These are phyloP conservation scores for Catocala fraxini DNA, from an alignment of 2,888 invertebrate genomes.

Conservation along the genomic window DNA sequence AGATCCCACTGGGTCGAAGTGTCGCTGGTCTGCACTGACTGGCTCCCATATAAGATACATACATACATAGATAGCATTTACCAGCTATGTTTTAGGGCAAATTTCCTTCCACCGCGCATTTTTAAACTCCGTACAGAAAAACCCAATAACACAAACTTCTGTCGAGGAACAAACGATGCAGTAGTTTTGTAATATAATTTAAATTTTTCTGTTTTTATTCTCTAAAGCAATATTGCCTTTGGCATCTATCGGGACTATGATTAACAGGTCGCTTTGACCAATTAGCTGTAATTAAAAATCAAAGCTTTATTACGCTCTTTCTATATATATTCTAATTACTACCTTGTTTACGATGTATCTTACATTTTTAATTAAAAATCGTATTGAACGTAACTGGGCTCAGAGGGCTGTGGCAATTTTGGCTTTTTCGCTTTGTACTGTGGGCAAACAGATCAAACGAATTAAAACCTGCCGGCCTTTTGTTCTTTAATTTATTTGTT, in stretches of 20 bases:
- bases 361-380: conserved; percentile 49
- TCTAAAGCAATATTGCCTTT: neutral
- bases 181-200: no score
- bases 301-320: conserved; percentile 19
- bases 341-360: conserved; percentile 31
- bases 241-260: neutral
- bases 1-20: no score
- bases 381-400: conserved; percentile 50
- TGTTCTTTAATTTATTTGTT: conserved; percentile 67
- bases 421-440: conserved; percentile 58
- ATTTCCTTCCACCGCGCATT: no score
- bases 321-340: conserved; percentile 29
- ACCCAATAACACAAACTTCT: no score
- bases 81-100: no score
- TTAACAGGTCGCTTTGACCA: conserved; percentile 29
- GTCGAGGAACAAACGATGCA: no score
- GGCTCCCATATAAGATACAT: no score
- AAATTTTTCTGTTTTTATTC: neutral
- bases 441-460: conserved; percentile 62
- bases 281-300: conserved; percentile 44
- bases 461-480: conserved; percentile 58
- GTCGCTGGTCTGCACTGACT: no score
- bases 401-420: conserved; percentile 53
- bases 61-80: no score
- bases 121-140: no score